Base-by-base conservation (phyloP, 2,888 invertebrate genomes). In the Plagodis dolabraria region DNA sequence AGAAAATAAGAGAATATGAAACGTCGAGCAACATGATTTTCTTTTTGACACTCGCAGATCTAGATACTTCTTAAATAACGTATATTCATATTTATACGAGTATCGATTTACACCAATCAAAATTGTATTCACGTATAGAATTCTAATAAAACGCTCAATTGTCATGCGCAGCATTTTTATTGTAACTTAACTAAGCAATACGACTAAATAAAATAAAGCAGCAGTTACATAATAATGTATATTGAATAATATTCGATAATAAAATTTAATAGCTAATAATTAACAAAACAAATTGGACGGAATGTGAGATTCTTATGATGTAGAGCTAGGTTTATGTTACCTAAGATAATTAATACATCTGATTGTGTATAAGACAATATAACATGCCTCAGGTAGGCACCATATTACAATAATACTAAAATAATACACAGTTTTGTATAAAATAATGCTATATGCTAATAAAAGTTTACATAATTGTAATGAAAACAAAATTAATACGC, bases 281-380 rank as follows among this genome's bases (percentile, higher is more conserved):
- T 82, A 91, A 91, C 87, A 85, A 89, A 92, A 89, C 71, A 85
- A 86, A 84, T 87, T 92, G 92, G 92, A 92, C 92, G 92, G 92
- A 92, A 92, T 92, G 90, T 90, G 87, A 89, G 87, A 90, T 87
- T 85, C 87, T 79, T 85, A 85, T 53, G 53, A 52, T 82, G 74
- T 83, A 67, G 60, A 68, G 66, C 65, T 57, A 10, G 5, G 8
- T 7, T 40, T 51, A 64, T 61, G 67, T 68, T 52, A 65, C 66
- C 68, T 67, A 69, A 62, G 61, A 60, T 65, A 67, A 70, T 56
- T 64, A 63, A 63, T 64, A 59, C 57, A 64, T 66, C 59, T 60
- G 44, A 46, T 50, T 55, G 53, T 65, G 64, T 64, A 60, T 64
- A 62, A 61, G 48, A 62, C 65, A 62, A 54, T 61, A 47, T 46